phyloP scores from a whole-genome alignment of 2,888 invertebrate species.

The Drosophila mercatorum region DNA sequence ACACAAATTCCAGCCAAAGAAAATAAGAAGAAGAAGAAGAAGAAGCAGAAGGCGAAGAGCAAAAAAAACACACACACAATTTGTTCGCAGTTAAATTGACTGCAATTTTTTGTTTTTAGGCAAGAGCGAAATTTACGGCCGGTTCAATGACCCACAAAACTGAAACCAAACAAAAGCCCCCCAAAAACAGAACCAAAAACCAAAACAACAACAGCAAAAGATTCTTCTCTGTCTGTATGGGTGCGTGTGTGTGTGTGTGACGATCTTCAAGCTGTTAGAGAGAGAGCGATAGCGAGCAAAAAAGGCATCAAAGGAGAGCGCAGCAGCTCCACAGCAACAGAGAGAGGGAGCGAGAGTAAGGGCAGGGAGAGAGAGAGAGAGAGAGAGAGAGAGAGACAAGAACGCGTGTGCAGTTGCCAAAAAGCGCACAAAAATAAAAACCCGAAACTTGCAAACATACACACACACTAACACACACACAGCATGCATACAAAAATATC shows the following conservation, averaged over 20 bases:
- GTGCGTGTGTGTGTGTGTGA: conserved; percentile 7
- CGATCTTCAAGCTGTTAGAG: conserved; percentile 49
- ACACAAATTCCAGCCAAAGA: conserved; percentile 53
- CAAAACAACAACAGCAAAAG: conserved; percentile 56
- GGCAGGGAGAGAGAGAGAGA: not conserved
- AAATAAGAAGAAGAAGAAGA: not conserved
- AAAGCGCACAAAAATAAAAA: conserved; percentile 53
- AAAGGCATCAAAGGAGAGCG: not conserved
- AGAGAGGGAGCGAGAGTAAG: conserved; percentile 4
- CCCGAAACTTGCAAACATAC: conserved; percentile 52
- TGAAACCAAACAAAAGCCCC: conserved; percentile 72
- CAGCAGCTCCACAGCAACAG: not conserved
- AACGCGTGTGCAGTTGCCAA: conserved; percentile 65
- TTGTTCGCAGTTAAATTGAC: conserved; percentile 67
- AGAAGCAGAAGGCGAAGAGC: not conserved
- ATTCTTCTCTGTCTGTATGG: conserved; percentile 37
- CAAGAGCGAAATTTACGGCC: conserved; percentile 62
- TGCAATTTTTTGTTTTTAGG: conserved; percentile 79
- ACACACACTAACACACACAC: conserved; percentile 19
- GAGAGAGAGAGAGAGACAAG: not conserved
- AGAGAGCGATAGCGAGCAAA: conserved; percentile 8
- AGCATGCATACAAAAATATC: conserved; percentile 64
- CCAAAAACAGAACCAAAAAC: conserved; percentile 44
- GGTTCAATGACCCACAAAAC: conserved; percentile 74
- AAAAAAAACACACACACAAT: conserved; percentile 14